Evolutionary conservation across 2,113 vertebrate species (phyloP), one percentile per base, ranked within the genome.

Genomic region (Chaetodon trifascialis): DNA sequence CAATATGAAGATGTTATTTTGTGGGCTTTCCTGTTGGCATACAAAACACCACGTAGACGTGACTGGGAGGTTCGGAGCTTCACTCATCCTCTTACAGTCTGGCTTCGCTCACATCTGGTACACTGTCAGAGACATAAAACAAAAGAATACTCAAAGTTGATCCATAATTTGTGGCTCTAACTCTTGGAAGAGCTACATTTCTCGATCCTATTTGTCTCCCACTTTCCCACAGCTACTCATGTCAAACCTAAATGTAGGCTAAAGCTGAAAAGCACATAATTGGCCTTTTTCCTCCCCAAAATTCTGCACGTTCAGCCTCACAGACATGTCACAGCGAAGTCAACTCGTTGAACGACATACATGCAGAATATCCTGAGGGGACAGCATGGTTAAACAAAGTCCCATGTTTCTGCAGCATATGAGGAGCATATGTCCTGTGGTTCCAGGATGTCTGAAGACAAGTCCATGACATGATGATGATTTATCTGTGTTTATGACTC

Each of bases 241-340:
- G 30, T 30, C 30, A 30, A 30, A 14, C 16, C 66, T 84, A 80
- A 87, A 84, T 75, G 69, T 52, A 60, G 49, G 25, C n/a, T 81
- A 19, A 30, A 78, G 68, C 47, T 42, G 49, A 52, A 16, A 84
- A 87, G 80, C 60, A 65, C 73, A 79, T 89, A 89, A 86, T 87
- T 86, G 63, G 4, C 38, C n/a, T 30, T 80, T 81, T 84, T 75
- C 11, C 46, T 30, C 74, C 21, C 17, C 12, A 62, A 63, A 73
- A 84, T 82, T 86, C 69, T 58, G 51, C 42, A 76, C 80, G 79
- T 59, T 47, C 38, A 78, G 67, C 21, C 67, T 38, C 40, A 11
- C 4, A 76, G 78, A 87, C 79, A 74, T 77, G 82, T 79, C 68
- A 34, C 60, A 51, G 69, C 74, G 42, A 5, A 44, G 68, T 74